phyloP scores from a whole-genome alignment of 2,113 vertebrate species.

The Takifugu flavidus region DNA sequence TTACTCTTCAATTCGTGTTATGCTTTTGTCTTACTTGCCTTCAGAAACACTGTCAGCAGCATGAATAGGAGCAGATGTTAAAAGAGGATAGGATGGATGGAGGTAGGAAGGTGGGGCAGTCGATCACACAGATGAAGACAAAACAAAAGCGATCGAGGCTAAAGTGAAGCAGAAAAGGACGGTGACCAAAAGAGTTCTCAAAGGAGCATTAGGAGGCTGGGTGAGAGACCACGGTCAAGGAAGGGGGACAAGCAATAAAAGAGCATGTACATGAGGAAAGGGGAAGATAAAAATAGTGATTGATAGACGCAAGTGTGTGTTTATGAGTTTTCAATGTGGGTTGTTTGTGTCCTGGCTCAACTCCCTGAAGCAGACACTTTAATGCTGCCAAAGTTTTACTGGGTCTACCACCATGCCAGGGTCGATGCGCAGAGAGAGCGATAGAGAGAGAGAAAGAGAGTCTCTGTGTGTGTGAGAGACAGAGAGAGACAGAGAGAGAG shows the following conservation, averaged over 20 bases:
- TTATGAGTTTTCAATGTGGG: conserved; percentile 7
- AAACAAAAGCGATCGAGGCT: conserved; percentile 15
- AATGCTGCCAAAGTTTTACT: conserved; percentile 60
- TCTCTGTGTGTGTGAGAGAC: not conserved
- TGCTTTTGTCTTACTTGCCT: conserved; percentile 16
- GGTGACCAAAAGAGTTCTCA: conserved; percentile 9
- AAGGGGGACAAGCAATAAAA: conserved; percentile 16
- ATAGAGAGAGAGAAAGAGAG: conserved; percentile 18
- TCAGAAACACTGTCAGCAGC: conserved; percentile 7
- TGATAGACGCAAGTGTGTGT: conserved; percentile 29
- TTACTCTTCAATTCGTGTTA: conserved; percentile 24
- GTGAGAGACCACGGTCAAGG: not conserved
- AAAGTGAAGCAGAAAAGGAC: conserved; percentile 50
- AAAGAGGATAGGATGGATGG: not conserved
- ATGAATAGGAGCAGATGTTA: conserved; percentile 11
- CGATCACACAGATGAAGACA: conserved; percentile 16
- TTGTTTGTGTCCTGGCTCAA: conserved; percentile 48
- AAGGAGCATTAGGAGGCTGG: conserved; percentile 1
- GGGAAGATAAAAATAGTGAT: conserved; percentile 57
- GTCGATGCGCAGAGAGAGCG: conserved; percentile 32
- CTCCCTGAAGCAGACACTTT: conserved; percentile 46
- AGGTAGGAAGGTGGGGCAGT: conserved; percentile 6
- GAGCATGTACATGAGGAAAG: conserved; percentile 26
- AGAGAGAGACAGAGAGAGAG: conserved; percentile 2
- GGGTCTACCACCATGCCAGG: conserved; percentile 46